phyloP scores from a whole-genome alignment of 2,888 invertebrate species.

The Allygus modestus region DNA sequence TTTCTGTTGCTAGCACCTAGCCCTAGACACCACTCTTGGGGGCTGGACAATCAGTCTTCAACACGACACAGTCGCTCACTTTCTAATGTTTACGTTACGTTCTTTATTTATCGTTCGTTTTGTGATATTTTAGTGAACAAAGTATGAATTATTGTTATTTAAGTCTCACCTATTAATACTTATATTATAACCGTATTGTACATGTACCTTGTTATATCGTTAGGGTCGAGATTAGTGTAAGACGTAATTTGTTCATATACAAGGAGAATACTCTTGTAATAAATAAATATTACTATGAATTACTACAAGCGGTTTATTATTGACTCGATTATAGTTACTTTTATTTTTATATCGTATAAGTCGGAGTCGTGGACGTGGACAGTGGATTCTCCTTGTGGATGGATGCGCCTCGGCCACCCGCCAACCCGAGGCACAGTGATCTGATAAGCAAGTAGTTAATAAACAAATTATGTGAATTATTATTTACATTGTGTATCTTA shows the following conservation, averaged over 20 bases:
- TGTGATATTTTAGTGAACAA: slow-evolving; percentile 76
- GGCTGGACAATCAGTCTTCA: slow-evolving; percentile 64
- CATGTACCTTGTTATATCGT: slow-evolving; percentile 73
- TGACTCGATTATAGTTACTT: slow-evolving; percentile 64
- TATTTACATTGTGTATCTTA: slow-evolving; percentile 61
- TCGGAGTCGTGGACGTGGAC: slow-evolving; percentile 69
- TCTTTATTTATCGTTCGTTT: slow-evolving; percentile 77
- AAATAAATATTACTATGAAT: slow-evolving; percentile 71
- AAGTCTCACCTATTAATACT: slow-evolving; percentile 76
- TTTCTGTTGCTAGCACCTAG: slow-evolving; percentile 65
- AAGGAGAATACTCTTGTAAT: slow-evolving; percentile 76
- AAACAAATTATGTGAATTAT: slow-evolving; percentile 68
- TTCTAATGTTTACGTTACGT: slow-evolving; percentile 73
- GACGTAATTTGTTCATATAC: slow-evolving; percentile 72
- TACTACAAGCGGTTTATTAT: slow-evolving; percentile 61
- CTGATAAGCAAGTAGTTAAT: slow-evolving; percentile 68
- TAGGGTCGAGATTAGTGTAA: slow-evolving; percentile 73
- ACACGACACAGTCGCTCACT: slow-evolving; percentile 66
- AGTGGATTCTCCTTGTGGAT: slow-evolving; percentile 74
- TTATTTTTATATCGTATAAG: slow-evolving; percentile 65
- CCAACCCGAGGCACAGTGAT: slow-evolving; percentile 67
- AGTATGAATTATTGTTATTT: slow-evolving; percentile 78
- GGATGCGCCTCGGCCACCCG: slow-evolving; percentile 71
- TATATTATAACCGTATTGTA: slow-evolving; percentile 70
- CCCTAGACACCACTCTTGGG: slow-evolving; percentile 65